These are phyloP conservation scores for Callithrix jacchus DNA, from an alignment of 2,113 vertebrate genomes.

Conservation along the genomic window DNA sequence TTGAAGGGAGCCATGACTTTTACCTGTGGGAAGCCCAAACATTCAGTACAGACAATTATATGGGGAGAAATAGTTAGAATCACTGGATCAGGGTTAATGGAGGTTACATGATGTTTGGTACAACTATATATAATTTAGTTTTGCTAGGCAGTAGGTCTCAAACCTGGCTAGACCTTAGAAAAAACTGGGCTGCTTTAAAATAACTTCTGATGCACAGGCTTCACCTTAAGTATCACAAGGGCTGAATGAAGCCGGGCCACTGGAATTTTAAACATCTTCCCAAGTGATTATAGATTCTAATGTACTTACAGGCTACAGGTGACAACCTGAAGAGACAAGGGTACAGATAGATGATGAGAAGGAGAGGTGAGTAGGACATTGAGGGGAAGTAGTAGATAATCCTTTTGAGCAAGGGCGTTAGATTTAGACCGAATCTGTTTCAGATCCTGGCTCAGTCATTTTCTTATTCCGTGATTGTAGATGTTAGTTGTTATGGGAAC, in stretches of 20 bases:
- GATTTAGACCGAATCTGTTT: neutral
- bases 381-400: neutral
- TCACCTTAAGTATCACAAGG: neutral
- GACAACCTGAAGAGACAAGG: neutral
- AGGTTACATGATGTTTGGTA: neutral
- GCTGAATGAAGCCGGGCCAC: neutral
- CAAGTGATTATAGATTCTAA: neutral
- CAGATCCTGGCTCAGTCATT: neutral
- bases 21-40: neutral
- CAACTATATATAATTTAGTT: neutral
- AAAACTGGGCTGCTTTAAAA: neutral
- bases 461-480: neutral
- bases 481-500: neutral
- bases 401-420: neutral
- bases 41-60: neutral
- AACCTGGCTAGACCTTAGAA: neutral
- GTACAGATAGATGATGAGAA: neutral
- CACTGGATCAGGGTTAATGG: neutral
- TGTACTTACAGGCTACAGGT: neutral
- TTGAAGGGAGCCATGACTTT: neutral
- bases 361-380: neutral
- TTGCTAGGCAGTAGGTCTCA: neutral
- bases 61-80: neutral
- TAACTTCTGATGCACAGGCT: neutral
- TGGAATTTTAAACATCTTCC: neutral